Evolutionary conservation across 2,113 vertebrate genomes (phyloP), one percentile per base, ranked within the genome.

Genomic region (Saccopteryx bilineata): DNA sequence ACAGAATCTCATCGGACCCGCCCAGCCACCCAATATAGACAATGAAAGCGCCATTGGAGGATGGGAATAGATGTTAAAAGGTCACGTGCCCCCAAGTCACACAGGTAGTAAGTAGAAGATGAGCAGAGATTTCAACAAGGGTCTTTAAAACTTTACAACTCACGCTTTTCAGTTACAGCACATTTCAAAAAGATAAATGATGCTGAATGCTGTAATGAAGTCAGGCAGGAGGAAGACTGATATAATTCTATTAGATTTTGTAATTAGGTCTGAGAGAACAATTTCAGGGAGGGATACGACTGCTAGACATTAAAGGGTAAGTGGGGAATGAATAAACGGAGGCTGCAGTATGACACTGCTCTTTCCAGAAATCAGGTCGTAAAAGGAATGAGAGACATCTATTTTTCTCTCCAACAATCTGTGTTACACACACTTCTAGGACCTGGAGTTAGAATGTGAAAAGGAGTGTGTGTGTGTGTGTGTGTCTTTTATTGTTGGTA

Each of bases 111-210:
- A 91, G 71, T 2, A 11, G 66, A 69, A 92, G 39, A n/a, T 23
- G 54, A 39, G 56, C 19, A 46, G 17, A 61, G 12, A 66, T 82
- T 65, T 87, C 50, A 95, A 87, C 56, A 1, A 81, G 5, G 46
- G 4, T 72, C 39, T 93, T 46, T 56, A 82, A 28, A 28, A 31
- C 66, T 68, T 83, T 69, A 84, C 72, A 94, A 71, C 52, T 9
- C 19, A 15, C 14, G 33, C 50, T 85, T 93, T 80, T 66, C 39
- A 71, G 13, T n/a, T 39, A 39, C 0, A n/a, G 3, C 71, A 24
- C 68, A 74, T 85, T 87, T 95, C 78, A 85, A 5, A 75, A 52
- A 90, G 72, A 78, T 63, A 46, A 81, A 71, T 46, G n/a, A 88
- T 89, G 52, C 18, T 46, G 24, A 46, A 63, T 8, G 19, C 69